Percentiles rank a stretch among this genome's conserved stretches.
Conservation (phyloP, 2,888 invertebrate species). For the Xestia ashworthii region DNA sequence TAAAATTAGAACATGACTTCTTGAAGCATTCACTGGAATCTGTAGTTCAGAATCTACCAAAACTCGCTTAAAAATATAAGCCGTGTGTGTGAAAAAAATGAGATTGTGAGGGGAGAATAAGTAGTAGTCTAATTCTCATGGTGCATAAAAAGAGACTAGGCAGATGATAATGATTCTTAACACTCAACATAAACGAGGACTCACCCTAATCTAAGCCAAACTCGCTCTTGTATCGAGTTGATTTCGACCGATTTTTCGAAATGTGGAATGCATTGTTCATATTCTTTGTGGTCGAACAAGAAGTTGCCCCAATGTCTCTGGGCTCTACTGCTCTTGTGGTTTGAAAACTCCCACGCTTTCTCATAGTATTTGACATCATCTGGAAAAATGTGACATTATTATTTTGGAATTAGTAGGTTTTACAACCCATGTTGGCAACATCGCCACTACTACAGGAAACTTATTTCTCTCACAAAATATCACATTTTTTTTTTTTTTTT, state of each 20-base stretch:
- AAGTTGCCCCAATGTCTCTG: conserved; percentile 97
- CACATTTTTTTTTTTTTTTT: background rate
- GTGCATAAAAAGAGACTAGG: background rate
- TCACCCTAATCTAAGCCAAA: conserved; percentile 95
- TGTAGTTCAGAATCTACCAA: background rate
- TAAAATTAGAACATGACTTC: background rate
- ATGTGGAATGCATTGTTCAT: conserved; percentile 94
- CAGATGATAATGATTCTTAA: background rate
- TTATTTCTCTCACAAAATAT: background rate
- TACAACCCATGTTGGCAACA: conserved; percentile 2
- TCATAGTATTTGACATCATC: conserved; percentile 95
- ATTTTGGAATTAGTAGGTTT: conserved; percentile 16
- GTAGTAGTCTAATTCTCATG: background rate
- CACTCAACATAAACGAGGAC: conserved; percentile 39
- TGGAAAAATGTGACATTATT: conserved; percentile 65
- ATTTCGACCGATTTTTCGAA: conserved; percentile 95
- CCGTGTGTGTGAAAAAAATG: background rate
- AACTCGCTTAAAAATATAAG: background rate
- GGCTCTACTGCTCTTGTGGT: conserved; percentile 94
- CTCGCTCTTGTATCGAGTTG: conserved; percentile 96
- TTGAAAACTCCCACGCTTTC: conserved; percentile 97
- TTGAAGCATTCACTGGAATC: background rate
- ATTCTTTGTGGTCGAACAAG: conserved; percentile 94
- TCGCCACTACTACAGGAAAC: background rate
- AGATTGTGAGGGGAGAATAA: background rate